Evolutionary conservation across 2,797 vertebrate species (phyloP).

Genomic region (Melanotaenia parkinsoni): DNA sequence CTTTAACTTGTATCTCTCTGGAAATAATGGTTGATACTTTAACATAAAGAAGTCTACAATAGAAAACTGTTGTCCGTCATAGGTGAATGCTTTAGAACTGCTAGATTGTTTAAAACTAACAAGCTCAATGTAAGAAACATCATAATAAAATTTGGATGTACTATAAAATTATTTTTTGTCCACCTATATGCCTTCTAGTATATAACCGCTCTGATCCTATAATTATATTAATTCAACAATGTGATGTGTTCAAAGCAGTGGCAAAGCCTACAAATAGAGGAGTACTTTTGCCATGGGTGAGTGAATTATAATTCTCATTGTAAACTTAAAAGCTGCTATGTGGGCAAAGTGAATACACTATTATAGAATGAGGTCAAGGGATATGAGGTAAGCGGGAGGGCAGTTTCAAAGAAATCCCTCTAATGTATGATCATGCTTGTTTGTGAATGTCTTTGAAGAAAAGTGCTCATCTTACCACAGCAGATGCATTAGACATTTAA

Average conservation of each 20-base stretch:
- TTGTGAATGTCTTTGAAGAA: slow-evolving; percentile 21
- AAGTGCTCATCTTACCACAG: slow-evolving; percentile 2
- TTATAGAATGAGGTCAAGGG: slow-evolving; percentile 26
- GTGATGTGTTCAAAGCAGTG: slow-evolving; percentile 22
- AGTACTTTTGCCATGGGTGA: slow-evolving; percentile 19
- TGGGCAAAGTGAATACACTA: slow-evolving; percentile 22
- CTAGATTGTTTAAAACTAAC: slow-evolving; percentile 29
- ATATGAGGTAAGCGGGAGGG: slow-evolving; percentile 23
- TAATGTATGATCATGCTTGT: slow-evolving; percentile 16
- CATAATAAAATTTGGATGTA: slow-evolving; percentile 17
- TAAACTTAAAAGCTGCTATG: slow-evolving; percentile 33
- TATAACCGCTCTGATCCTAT: slow-evolving; percentile 36
- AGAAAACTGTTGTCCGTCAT: slow-evolving; percentile 16
- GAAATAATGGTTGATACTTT: neutral
- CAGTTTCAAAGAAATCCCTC: slow-evolving; percentile 28
- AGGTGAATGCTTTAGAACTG: slow-evolving; percentile 30
- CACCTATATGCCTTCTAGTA: slow-evolving; percentile 16
- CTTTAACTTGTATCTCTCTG: neutral
- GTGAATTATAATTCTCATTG: slow-evolving; percentile 16
- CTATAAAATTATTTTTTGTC: slow-evolving; percentile 16
- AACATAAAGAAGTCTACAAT: slow-evolving; percentile 5
- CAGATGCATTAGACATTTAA: neutral
- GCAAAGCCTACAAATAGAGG: slow-evolving; percentile 5
- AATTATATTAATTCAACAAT: slow-evolving; percentile 40
- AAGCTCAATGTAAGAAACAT: slow-evolving; percentile 40